Conservation (phyloP, 2,888 invertebrate genomes). For the Hanleya hanleyi region DNA sequence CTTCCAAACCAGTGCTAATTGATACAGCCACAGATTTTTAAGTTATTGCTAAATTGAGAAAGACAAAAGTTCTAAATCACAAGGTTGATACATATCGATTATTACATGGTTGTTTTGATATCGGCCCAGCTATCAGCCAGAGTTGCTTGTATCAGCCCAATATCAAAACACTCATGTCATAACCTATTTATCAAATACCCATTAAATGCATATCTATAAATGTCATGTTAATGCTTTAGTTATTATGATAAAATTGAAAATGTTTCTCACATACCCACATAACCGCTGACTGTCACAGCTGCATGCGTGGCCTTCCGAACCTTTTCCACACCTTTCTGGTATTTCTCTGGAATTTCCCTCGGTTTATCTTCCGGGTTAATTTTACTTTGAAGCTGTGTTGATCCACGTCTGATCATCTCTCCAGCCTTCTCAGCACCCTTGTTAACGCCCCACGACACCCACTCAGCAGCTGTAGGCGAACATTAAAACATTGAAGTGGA, state of each 20-base stretch:
- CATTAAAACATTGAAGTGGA: too few relatives aligned
- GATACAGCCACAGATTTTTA: too few relatives aligned
- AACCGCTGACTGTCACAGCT: slow-evolving; percentile 82
- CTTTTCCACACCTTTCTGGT: slow-evolving; percentile 78
- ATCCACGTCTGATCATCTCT: slow-evolving; percentile 78
- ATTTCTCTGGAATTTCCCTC: slow-evolving; percentile 76
- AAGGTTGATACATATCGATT: too few relatives aligned
- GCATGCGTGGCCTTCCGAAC: slow-evolving; percentile 81
- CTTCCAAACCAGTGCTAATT: too few relatives aligned
- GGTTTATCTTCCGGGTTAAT: slow-evolving; percentile 75
- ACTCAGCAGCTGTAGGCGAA: slow-evolving; percentile 76
- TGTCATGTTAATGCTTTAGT: too few relatives aligned
- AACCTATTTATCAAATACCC: background rate
- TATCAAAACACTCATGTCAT: background rate
- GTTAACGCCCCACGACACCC: slow-evolving; percentile 80
- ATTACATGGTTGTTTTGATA: too few relatives aligned
- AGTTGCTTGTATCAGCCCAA: too few relatives aligned
- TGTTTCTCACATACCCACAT: slow-evolving; percentile 76
- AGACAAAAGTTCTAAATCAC: too few relatives aligned
- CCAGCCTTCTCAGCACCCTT: slow-evolving; percentile 81
- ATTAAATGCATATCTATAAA: background rate
- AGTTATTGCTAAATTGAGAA: too few relatives aligned
- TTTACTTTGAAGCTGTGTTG: slow-evolving; percentile 78
- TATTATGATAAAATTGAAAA: too few relatives aligned
- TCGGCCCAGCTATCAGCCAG: too few relatives aligned